Evolutionary conservation across 2,888 invertebrate genomes (phyloP).

Genomic region (Epirrita christyi): DNA sequence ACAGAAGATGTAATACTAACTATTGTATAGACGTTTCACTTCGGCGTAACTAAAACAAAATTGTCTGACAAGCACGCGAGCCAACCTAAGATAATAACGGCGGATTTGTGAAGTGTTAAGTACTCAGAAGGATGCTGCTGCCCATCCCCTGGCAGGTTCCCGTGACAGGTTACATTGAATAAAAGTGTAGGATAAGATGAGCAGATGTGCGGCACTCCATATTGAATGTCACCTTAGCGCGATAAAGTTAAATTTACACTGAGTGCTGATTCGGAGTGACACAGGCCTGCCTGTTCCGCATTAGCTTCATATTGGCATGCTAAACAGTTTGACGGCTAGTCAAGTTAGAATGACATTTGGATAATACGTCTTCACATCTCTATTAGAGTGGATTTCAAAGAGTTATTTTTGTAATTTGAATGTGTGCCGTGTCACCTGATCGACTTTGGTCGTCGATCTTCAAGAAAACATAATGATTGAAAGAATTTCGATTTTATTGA

Average conservation of each 20-base stretch:
- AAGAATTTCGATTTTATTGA: no score
- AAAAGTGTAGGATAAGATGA: no score
- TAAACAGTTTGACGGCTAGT: slow-evolving; percentile 46
- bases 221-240: background rate
- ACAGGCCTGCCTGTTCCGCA: slow-evolving; percentile 29
- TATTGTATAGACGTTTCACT: background rate
- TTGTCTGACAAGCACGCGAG: no score
- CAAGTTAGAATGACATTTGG: slow-evolving; percentile 42
- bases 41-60: no score
- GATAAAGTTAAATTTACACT: background rate
- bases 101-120: no score
- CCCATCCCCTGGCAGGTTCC: no score
- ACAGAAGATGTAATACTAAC: slow-evolving; percentile 10
- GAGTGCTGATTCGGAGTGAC: slow-evolving; percentile 1
- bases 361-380: slow-evolving; percentile 40
- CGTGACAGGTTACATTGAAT: no score
- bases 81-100: no score
- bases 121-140: no score
- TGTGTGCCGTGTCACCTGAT: slow-evolving; percentile 19
- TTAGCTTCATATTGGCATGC: slow-evolving; percentile 44
- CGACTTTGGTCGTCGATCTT: slow-evolving; percentile 11
- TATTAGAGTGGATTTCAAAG: slow-evolving; percentile 25
- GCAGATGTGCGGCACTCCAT: no score
- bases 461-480: background rate
- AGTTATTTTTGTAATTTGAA: slow-evolving; percentile 10